Evolutionary conservation across 2,113 vertebrate genomes (phyloP), one percentile per base, ranked within the genome.

Genomic region (Odocoileus virginianus): DNA sequence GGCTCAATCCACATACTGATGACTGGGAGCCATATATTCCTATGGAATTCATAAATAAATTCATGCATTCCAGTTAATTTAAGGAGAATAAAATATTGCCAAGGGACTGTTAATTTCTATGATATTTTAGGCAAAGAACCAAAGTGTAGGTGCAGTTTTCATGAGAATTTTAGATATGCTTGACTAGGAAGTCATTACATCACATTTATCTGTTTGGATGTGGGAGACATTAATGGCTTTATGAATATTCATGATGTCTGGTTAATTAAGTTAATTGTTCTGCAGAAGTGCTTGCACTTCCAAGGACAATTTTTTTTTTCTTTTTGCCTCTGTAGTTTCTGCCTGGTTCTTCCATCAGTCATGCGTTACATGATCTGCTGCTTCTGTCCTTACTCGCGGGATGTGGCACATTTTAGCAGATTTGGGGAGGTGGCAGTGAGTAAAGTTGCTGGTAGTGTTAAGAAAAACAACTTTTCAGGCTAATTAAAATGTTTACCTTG

Each of bases 211-310:
- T 99, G 99, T 99, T 99, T 99, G 99, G 99, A 99, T 99, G 99
- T 98, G 98, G 99, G 98, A 99, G 99, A 99, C 99, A 99, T 99
- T 99, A 99, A 99, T 99, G 98, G 98, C 98, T 98, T 99, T 99
- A 99, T 99, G 99, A 99, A 99, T 99, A 99, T 99, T 99, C 99
- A 99, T 99, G 99, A 92, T 52, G 98, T 99, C 99, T 99, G 99
- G 99, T 99, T 99, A 99, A 99, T 99, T 99, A 99, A 99, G 99
- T 99, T 99, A 99, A 99, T 99, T 99, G 99, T 99, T 99, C 99
- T 99, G 98, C 99, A 99, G 99, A 99, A 99, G 98, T 99, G 99
- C 99, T 99, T 99, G 97, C 98, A 99, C 99, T 99, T 99, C 99
- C 99, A 99, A 99, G 99, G 99, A 99, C 99, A 98, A 76, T 98